Evolutionary conservation across 2,113 vertebrate genomes (phyloP).

Genomic region (Mesembrinibis cayennensis): DNA sequence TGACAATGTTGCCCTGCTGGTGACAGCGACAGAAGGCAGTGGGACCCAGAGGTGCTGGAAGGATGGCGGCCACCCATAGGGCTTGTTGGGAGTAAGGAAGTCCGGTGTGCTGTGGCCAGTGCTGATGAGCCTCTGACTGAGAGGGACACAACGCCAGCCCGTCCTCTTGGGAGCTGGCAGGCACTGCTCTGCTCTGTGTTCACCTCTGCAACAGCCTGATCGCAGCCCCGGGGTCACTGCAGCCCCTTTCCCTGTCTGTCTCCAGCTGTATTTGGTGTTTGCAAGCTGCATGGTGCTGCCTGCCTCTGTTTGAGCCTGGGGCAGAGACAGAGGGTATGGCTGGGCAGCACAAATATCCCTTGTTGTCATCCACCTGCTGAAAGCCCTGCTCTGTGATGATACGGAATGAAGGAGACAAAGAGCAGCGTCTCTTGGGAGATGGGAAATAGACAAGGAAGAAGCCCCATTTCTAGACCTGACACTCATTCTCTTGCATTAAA

Average conservation of each 20-base stretch:
- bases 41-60: background rate
- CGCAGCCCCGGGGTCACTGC: background rate
- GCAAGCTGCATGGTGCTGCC: background rate
- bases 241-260: background rate
- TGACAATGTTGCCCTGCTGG: background rate
- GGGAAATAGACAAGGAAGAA: background rate
- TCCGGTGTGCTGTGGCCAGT: background rate
- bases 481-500: background rate
- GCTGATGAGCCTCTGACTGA: background rate
- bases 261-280: background rate
- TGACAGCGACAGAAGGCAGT: background rate
- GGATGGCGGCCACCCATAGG: background rate
- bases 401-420: background rate
- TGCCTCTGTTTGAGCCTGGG: background rate
- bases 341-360: background rate
- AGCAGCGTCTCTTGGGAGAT: background rate
- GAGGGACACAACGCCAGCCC: fast-evolving
- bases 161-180: background rate
- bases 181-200: background rate
- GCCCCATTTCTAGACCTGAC: background rate
- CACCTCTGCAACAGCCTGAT: background rate
- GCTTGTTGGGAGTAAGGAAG: background rate
- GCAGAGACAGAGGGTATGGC: background rate
- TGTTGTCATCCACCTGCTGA: background rate
- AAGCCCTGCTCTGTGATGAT: background rate